phyloP scores from a whole-genome alignment of 2,113 vertebrate species.

The Phainopepla nitens region DNA sequence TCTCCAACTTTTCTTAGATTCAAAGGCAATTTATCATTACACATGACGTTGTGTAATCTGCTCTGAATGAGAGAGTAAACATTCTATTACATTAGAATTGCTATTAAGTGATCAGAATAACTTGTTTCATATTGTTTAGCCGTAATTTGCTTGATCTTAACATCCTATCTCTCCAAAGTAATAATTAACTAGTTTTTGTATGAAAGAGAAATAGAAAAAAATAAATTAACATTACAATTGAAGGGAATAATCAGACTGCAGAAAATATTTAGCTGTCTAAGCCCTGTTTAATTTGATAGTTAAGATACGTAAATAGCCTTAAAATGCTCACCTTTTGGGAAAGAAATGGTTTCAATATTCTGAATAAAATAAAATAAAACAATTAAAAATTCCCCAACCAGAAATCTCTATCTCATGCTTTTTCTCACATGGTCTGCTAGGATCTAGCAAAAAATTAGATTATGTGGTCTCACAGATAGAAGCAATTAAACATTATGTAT shows the following conservation, averaged over 20 bases:
- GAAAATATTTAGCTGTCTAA: neutral
- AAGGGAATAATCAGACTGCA: neutral
- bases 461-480: neutral
- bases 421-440: neutral
- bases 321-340: neutral
- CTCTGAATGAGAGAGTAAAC: neutral
- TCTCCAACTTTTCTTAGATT: neutral
- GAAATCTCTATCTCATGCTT: neutral
- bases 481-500: neutral
- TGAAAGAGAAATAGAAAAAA: neutral
- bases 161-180: neutral
- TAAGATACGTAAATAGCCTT: neutral
- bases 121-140: neutral
- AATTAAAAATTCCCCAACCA: neutral
- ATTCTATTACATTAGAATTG: neutral
- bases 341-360: neutral
- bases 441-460: neutral
- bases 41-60: neutral
- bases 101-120: neutral
- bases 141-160: neutral
- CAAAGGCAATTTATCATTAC: neutral
- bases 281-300: neutral
- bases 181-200: neutral
- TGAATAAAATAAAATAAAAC: neutral
- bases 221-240: neutral